phyloP scores from a whole-genome alignment of 2,113 vertebrate species.

The Edolisoma coerulescens region DNA sequence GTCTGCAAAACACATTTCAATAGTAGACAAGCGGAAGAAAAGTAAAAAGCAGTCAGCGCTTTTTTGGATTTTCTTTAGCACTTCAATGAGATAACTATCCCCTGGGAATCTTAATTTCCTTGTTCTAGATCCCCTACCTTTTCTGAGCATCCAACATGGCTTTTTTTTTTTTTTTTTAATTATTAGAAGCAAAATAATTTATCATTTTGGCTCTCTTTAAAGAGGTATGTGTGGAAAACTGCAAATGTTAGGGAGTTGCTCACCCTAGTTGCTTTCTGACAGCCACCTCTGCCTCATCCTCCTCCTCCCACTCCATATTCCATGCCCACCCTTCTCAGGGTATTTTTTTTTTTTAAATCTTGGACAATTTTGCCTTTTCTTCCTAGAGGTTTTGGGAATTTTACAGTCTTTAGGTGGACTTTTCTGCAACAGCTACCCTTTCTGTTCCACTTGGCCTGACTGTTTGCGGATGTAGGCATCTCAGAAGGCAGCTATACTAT shows the following conservation, averaged over 20 bases:
- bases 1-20: background rate
- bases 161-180: background rate
- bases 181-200: background rate
- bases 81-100: background rate
- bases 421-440: background rate
- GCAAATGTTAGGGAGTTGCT: background rate
- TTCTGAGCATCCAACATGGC: background rate
- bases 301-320: background rate
- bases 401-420: background rate
- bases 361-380: background rate
- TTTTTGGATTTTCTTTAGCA: background rate
- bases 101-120: background rate
- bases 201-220: background rate
- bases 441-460: background rate
- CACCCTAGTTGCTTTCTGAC: background rate
- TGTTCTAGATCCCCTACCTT: background rate
- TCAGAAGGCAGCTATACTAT: background rate
- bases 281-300: background rate
- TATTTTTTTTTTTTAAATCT: background rate
- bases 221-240: background rate
- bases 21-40: background rate
- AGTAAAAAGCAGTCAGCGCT: background rate
- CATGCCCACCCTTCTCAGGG: background rate
- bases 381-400: background rate
- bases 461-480: background rate